phyloP scores from a whole-genome alignment of 2,888 invertebrate genomes.

The Steromphala cineraria region DNA sequence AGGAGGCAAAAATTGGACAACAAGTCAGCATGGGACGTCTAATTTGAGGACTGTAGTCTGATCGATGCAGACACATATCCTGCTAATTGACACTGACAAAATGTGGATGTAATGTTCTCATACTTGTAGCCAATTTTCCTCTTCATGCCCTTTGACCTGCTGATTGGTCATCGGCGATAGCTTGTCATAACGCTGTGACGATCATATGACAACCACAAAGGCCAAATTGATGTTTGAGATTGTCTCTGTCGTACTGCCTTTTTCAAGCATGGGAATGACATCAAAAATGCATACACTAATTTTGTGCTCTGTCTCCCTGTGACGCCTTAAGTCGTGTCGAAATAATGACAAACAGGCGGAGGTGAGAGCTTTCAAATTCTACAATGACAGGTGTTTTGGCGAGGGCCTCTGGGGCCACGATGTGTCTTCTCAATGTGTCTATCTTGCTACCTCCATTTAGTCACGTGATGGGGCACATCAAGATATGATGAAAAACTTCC shows the following conservation, averaged over 20 bases:
- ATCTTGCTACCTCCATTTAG: not conserved
- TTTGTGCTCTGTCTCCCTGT: not conserved
- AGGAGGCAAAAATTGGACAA: conserved; percentile 10
- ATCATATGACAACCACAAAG: not conserved
- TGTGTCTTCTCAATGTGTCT: not conserved
- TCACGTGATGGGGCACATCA: not conserved
- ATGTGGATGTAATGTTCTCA: not conserved
- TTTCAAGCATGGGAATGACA: conserved; percentile 1
- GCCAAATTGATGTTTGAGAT: not conserved
- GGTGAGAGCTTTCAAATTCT: conserved; percentile 2
- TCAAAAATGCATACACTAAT: conserved; percentile 8
- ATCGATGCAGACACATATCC: not conserved
- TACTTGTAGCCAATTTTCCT: conserved; percentile 10
- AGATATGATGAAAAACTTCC: not conserved
- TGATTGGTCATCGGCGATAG: not conserved
- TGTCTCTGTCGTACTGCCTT: not conserved
- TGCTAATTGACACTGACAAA: conserved; percentile 2
- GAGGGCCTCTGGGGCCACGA: not conserved
- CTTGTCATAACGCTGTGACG: conserved; percentile 16
- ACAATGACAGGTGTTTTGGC: not conserved
- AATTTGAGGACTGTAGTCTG: not conserved
- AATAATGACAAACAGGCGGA: not conserved
- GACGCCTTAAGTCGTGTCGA: conserved; percentile 6
- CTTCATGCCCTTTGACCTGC: not conserved
- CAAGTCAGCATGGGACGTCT: conserved; percentile 1